Evolutionary conservation across 2,888 invertebrate species (phyloP).

Genomic region (Lasioglossum oenotherae): DNA sequence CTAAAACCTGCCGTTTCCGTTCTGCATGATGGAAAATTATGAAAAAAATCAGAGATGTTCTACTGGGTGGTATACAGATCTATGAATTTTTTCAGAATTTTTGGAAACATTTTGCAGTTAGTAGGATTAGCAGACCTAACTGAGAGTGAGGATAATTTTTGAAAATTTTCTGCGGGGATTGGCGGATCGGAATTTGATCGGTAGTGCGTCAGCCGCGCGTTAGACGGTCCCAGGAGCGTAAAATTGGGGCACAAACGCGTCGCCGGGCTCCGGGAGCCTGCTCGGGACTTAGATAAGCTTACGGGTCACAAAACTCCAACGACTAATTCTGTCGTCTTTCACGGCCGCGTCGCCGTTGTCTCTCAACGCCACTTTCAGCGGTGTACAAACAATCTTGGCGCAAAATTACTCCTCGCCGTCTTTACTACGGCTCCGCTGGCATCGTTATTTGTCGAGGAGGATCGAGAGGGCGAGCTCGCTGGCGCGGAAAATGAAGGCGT

Average conservation of each 20-base stretch:
- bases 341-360: constrained; percentile 45
- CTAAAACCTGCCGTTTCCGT: not conserved
- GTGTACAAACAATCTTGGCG: constrained; percentile 70
- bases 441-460: constrained; percentile 54
- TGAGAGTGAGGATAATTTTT: not conserved
- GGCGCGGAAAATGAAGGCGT: constrained; percentile 77
- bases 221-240: constrained; percentile 27
- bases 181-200: not conserved
- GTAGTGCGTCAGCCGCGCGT: not conserved
- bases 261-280: not conserved
- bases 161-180: not conserved
- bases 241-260: constrained; percentile 40
- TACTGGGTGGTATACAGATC: not conserved
- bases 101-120: not conserved
- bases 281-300: constrained; percentile 37
- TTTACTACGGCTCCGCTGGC: constrained; percentile 47
- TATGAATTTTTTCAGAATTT: not conserved
- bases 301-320: constrained; percentile 41
- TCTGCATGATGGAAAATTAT: not conserved
- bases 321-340: constrained; percentile 47
- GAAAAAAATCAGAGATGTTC: not conserved
- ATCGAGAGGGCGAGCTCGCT: constrained; percentile 65
- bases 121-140: no score
- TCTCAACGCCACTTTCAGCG: constrained; percentile 59
- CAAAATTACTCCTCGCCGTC: constrained; percentile 67